phyloP scores from a whole-genome alignment of 2,113 vertebrate genomes.

The Oenanthe melanoleuca region DNA sequence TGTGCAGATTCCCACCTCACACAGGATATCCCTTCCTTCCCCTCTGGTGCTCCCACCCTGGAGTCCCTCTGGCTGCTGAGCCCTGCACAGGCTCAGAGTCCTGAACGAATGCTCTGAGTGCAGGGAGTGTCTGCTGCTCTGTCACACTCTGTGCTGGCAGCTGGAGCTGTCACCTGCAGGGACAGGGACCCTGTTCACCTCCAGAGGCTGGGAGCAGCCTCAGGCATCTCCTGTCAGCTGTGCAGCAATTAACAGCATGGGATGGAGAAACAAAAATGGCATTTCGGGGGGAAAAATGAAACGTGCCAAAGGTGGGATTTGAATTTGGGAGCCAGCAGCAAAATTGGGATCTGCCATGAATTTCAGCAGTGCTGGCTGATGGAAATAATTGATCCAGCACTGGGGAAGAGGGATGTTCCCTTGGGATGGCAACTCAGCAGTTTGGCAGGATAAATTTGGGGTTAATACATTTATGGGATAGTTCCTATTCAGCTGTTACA shows the following conservation, averaged over 20 bases:
- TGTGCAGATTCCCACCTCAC: not conserved
- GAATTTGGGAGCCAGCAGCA: not conserved
- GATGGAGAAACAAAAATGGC: not conserved
- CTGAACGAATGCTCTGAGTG: rapidly evolving
- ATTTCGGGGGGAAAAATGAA: rapidly evolving
- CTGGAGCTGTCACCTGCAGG: not conserved
- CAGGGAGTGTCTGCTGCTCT: not conserved
- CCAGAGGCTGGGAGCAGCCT: not conserved
- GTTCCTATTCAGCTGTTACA: not conserved
- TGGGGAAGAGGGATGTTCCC: not conserved
- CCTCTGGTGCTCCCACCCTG: not conserved
- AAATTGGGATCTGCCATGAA: not conserved
- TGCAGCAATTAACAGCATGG: not conserved
- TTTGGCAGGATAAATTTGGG: not conserved
- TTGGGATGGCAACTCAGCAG: not conserved
- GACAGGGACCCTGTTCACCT: not conserved
- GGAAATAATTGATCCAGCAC: not conserved
- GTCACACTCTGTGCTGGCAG: rapidly evolving
- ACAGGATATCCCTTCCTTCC: not conserved
- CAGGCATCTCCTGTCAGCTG: not conserved
- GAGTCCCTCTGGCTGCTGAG: not conserved
- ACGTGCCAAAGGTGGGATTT: not conserved
- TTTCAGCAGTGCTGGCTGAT: not conserved
- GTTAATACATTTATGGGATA: not conserved
- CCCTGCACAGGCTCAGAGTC: too few species aligned